phyloP scores from a whole-genome alignment of 2,888 invertebrate genomes.

The Drosophila nigricruria region DNA sequence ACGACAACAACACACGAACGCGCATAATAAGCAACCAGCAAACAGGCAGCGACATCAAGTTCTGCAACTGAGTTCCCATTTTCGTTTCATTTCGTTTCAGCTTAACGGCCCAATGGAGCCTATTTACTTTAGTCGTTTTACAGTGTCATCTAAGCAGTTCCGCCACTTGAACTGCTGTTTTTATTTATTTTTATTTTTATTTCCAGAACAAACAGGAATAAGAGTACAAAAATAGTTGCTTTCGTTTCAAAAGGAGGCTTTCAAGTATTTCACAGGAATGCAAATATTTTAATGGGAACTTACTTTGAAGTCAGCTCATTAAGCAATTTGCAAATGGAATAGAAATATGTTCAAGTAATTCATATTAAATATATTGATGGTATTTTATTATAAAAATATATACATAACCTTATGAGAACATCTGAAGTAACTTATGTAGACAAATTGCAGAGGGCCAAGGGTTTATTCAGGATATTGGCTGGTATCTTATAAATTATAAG shows the following conservation, averaged over 20 bases:
- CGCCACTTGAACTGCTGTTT: conserved; percentile 42
- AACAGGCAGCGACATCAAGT: conserved; percentile 22
- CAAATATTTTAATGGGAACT: conserved; percentile 14
- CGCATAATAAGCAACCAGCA: conserved; percentile 74
- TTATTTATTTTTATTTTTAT: conserved; percentile 5
- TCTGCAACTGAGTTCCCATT: conserved; percentile 2
- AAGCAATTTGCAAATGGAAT: not conserved
- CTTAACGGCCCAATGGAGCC: conserved; percentile 9
- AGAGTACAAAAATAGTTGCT: conserved; percentile 36
- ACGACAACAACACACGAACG: conserved; percentile 31
- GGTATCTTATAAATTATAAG: not conserved
- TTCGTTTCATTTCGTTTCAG: conserved; percentile 18
- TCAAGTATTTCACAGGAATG: conserved; percentile 27
- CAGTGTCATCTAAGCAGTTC: conserved; percentile 63
- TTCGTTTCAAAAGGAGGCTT: conserved; percentile 20
- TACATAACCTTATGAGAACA: not conserved
- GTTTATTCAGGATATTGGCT: not conserved
- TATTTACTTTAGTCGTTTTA: conserved; percentile 51
- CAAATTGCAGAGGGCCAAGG: not conserved
- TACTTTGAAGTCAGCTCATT: conserved; percentile 1
- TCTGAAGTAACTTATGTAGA: not conserved
- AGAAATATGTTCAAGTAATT: not conserved
- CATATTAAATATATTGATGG: not conserved
- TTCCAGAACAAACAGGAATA: conserved; percentile 22
- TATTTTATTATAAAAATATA: not conserved